Percentiles rank a stretch among this genome's conserved stretches.
Evolutionary conservation across 2,113 vertebrate species (phyloP).

Genomic region (Hiodon tergisus): DNA sequence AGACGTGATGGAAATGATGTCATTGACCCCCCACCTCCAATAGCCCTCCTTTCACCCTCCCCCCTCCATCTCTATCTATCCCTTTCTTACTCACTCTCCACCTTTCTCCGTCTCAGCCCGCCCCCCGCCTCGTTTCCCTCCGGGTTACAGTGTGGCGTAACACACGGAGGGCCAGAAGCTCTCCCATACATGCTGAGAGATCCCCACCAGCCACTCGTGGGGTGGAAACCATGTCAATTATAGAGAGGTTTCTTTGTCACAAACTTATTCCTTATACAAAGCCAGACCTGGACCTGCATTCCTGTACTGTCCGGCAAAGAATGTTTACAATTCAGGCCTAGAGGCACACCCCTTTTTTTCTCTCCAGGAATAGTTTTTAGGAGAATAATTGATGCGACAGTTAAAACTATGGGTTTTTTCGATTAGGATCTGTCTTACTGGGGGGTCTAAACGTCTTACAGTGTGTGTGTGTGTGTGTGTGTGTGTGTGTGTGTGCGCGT

Average conservation of each 20-base stretch:
- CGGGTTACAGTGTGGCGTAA: neutral
- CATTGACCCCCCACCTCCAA: constrained; percentile 30
- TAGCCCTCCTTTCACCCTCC: neutral
- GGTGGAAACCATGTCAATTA: constrained; percentile 59
- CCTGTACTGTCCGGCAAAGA: constrained; percentile 40
- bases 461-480: neutral
- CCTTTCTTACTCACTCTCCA: neutral
- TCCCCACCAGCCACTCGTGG: constrained; percentile 49
- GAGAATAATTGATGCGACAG: too few relatives aligned
- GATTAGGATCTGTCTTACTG: too few relatives aligned
- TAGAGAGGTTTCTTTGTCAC: constrained; percentile 47
- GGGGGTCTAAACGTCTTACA: neutral
- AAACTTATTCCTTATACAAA: constrained; percentile 47
- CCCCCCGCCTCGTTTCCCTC: neutral
- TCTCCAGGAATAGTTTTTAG: too few relatives aligned
- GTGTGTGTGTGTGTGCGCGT: neutral
- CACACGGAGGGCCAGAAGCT: neutral
- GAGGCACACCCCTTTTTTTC: too few relatives aligned
- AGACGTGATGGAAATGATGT: constrained; percentile 59
- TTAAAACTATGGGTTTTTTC: neutral
- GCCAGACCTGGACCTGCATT: constrained; percentile 53
- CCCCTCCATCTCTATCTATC: neutral
- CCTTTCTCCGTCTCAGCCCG: neutral
- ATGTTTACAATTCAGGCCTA: too few relatives aligned
- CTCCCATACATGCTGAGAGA: neutral